These are phyloP conservation scores for Sminthurinus signatus DNA, from an alignment of 1,140 invertebrate genomes.

Conservation along the genomic window DNA sequence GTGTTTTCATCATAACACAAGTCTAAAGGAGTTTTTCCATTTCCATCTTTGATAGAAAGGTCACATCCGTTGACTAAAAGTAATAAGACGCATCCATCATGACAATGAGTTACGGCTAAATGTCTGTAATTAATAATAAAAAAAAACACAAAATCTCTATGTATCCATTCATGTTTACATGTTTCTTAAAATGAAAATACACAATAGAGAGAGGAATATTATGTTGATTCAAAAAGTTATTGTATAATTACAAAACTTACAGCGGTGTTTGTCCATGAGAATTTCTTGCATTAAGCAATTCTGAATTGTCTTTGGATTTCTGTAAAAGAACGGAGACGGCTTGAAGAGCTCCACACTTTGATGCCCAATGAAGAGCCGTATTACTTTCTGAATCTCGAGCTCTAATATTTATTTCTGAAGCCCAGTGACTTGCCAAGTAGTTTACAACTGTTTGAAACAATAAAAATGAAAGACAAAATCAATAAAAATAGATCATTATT, in stretches of 20 bases:
- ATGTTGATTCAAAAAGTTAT: too few relatives aligned
- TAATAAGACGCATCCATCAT: neutral
- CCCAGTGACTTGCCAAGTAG: neutral
- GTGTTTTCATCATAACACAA: neutral
- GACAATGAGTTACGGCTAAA: neutral
- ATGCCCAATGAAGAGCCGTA: conserved; percentile 9
- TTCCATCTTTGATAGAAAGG: neutral
- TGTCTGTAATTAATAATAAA: too few relatives aligned
- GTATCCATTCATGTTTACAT: too few relatives aligned
- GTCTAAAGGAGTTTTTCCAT: conserved; percentile 5
- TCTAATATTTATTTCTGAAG: neutral
- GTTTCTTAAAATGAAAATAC: too few relatives aligned
- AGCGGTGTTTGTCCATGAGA: neutral
- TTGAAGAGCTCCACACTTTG: neutral
- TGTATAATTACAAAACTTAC: conserved; percentile 11
- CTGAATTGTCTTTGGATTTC: too few relatives aligned
- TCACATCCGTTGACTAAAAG: neutral
- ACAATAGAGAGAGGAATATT: too few relatives aligned
- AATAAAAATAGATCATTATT: too few relatives aligned
- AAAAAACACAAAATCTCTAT: too few relatives aligned
- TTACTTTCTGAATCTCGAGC: neutral
- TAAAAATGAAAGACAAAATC: too few relatives aligned
- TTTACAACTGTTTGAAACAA: too few relatives aligned
- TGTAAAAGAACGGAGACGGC: neutral
- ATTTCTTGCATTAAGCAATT: neutral